Base-by-base conservation (phyloP, 2,113 vertebrate species). In the Nyctibius bracteatus region DNA sequence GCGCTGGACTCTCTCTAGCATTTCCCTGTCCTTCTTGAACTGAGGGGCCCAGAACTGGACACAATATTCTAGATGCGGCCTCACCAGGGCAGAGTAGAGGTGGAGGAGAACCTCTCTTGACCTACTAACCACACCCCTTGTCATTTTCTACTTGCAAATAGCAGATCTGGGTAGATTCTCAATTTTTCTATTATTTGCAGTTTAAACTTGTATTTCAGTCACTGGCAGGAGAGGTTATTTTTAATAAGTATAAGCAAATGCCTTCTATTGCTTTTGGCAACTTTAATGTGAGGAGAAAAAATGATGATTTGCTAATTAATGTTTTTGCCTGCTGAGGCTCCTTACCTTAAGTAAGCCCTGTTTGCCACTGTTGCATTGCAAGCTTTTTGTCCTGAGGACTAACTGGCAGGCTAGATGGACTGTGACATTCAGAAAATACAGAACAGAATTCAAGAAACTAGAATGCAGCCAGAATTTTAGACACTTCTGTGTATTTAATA, bases 241-340 rank as follows among this genome's bases (percentile, higher is more conserved):
- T 89, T 87, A 74, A 72, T 87, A 96, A 79, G 19, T 57, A 27
- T 61, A 90, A 72, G 28, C 89, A 95, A 88, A 94, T 94, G 90
- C 82, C 49, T 90, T 80, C 35, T 88, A 46, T 91, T 91, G 70
- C 66, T 90, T 88, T 96, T 95, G 93, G 81, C 90, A 88, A 73
- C 25, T 54, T 80, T 44, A 85, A 41, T 41, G 20, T 58, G 41
- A 44, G 21, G 8, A 5, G 2, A 0, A 7, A 14, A 31, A 35
- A 24, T 24, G 9, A 80, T 22, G 11, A 68, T 63, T 94, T 94
- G 28, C 80, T 94, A 95, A 95, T 95, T 86, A 94, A 91, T 93
- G 63, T 35, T 82, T 96, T 94, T 85, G 44, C 58, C 62, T 58
- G 66, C 58, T 91, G 92, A 82, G 61, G 27, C 6, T 17, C 23